A percentile compares a stretch with the other conserved stretches of the same genome.
Conservation (phyloP, 2,113 vertebrate species). For the Brienomyrus brachyistius region DNA sequence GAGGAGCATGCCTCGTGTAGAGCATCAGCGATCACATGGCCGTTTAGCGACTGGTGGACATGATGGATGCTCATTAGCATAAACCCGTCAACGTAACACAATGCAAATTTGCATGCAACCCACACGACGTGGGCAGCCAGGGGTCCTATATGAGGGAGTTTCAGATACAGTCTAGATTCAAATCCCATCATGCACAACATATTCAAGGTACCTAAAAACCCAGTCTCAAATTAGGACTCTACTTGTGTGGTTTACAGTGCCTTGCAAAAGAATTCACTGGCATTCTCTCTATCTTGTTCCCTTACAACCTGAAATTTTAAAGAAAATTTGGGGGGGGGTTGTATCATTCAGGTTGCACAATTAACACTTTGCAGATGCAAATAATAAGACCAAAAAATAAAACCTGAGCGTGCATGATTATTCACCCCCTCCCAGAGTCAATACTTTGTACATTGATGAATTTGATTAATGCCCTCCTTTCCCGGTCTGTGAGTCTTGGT, state of each 20-base stretch:
- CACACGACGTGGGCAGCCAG: background rate
- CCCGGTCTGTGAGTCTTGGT: no score
- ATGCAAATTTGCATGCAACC: background rate
- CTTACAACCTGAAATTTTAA: no score
- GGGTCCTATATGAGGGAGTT: background rate
- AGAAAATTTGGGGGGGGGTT: no score
- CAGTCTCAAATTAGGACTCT: background rate
- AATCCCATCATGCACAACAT: background rate
- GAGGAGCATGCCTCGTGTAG: background rate
- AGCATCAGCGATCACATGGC: background rate
- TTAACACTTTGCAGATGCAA: no score
- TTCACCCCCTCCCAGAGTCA: no score
- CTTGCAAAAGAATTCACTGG: no score
- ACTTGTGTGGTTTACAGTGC: background rate
- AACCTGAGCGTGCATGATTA: no score
- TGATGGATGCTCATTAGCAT: background rate
- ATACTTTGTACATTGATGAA: no score
- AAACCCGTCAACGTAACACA: background rate
- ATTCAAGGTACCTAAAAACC: background rate
- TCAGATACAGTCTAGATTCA: background rate
- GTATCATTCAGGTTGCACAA: no score
- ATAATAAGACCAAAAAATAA: no score
- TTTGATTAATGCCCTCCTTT: no score
- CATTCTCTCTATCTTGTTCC: no score
- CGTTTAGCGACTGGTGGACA: background rate